Evolutionary conservation across 2,113 vertebrate genomes (phyloP), one percentile per base, ranked within the genome.

Genomic region (Haliaeetus leucogaster): DNA sequence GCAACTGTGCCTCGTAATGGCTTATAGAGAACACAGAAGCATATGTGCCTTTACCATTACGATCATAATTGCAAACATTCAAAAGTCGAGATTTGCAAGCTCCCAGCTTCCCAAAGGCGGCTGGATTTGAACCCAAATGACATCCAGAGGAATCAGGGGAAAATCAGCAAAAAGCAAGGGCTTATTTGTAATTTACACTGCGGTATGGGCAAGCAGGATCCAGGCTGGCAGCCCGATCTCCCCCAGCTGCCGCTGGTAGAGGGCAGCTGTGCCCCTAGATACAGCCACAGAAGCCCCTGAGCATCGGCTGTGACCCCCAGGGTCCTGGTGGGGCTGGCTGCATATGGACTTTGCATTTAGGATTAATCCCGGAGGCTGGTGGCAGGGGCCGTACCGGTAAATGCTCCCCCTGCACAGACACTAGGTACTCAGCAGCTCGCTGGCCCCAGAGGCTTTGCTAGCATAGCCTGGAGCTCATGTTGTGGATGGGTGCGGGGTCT

Each of bases 21-120:
- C 93, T 86, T 91, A 66, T 13, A 85, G 95, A 74, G 65, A 94
- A 59, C 67, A 68, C 67, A 86, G 93, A 82, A 80, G 59, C 93
- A 90, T 95, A 94, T 95, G 82, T 87, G 95, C 88, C 85, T 87
- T 94, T 95, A 92, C 89, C 89, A 93, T 93, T 91, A 95, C 10
- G 12, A 86, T 89, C 87, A 32, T 94, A 85, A 96, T 92, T 95
- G 89, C 67, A 92, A 96, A 91, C 86, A 76, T 89, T 84, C 62
- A 34, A 10, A 94, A 94, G 73, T 86, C 5, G 26, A 84, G 83
- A 96, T 96, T 74, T 89, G 77, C 63, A 67, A 89, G 76, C 85
- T 91, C 66, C 52, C 89, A 82, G 78, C 55, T 84, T 97, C 90
- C 90, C 71, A 87, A 53, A 89, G 45, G 55, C 4, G 2, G 65